Evolutionary conservation across 1,140 invertebrate species (phyloP), one percentile per base, ranked within the genome.

Genomic region (Drosophila lacertosa): DNA sequence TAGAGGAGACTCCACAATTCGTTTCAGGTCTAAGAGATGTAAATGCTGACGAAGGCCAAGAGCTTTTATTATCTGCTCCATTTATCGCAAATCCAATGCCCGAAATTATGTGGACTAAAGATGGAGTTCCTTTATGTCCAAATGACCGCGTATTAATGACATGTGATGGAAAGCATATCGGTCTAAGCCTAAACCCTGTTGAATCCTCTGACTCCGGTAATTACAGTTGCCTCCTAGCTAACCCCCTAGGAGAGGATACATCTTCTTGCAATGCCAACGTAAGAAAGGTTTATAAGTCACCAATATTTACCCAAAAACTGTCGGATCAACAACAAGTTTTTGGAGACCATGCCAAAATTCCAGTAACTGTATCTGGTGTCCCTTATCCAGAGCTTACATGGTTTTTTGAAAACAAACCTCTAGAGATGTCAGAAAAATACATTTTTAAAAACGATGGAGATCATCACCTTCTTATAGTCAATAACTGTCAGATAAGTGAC

Each of bases 71-170:
- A 0, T 93, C 94, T 54, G 95, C 94, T 16, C 94, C 95, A 1
- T 96, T 96, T 84, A 92, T 93, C 15, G 97, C 96, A n/a, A 97
- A 97, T 93, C 97, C 97, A 0, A 93, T 97, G 65, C 97, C 97
- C 1, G 94, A 96, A 42, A 94, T 97, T 7, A 93, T 92, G 59
- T 98, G 97, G 97, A 95, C 92, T 18, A 97, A 97, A 90, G 95
- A 98, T 91, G 96, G 95, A 3, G 90, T 93, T 55, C 93, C 94
- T 1, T 60, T 97, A 1, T 72, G 89, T 26, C 93, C 94, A 3
- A 94, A 93, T 37, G 95, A 96, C 26, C 93, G 94, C 42, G 76
- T 95, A 2, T 90, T 95, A 39, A 92, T 96, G 42, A 95, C 94
- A 4, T 97, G 96, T 77, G 96, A 97, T 92, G 96, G 96, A 6